Evolutionary conservation across 2,797 vertebrate genomes (phyloP).

Genomic region (Odontamblyopus rebecca): DNA sequence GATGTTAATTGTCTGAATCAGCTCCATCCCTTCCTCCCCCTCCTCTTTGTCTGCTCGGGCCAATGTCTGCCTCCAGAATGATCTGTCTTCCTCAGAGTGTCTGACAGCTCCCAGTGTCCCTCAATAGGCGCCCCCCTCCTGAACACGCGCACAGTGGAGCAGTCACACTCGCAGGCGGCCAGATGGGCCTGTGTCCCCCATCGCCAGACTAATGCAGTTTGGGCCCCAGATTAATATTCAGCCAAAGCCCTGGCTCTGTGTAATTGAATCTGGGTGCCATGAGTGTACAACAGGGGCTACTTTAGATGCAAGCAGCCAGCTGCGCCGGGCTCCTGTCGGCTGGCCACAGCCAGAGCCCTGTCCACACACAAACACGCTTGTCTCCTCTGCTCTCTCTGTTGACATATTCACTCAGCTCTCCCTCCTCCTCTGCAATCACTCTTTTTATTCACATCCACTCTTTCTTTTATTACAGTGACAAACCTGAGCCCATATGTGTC

Average conservation of each 20-base stretch:
- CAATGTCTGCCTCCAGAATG: conserved; percentile 57
- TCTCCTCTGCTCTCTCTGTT: conserved; percentile 31
- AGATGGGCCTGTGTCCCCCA: conserved; percentile 72
- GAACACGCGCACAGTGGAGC: conserved; percentile 15
- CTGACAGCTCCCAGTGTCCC: conserved; percentile 65
- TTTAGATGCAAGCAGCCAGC: conserved; percentile 73
- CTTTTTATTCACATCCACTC: neutral
- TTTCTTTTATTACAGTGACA: neutral
- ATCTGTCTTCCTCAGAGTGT: conserved; percentile 66
- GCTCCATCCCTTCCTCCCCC: conserved; percentile 5
- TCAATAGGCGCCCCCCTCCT: conserved; percentile 59
- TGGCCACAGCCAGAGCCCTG: conserved; percentile 51
- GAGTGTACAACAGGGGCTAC: conserved; percentile 75
- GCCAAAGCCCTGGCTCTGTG: conserved; percentile 74
- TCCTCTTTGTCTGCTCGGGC: conserved; percentile 25
- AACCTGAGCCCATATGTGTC: neutral
- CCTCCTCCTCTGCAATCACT: neutral
- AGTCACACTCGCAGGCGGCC: conserved; percentile 60
- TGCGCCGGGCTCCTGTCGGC: conserved; percentile 59
- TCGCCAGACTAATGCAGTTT: conserved; percentile 78
- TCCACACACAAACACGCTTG: conserved; percentile 52
- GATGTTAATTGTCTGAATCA: conserved; percentile 18
- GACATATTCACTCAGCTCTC: conserved; percentile 22
- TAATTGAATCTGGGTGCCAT: conserved; percentile 76
- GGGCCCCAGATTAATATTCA: conserved; percentile 79